Conservation (phyloP, 2,888 invertebrate species). For the Hedya salicella region DNA sequence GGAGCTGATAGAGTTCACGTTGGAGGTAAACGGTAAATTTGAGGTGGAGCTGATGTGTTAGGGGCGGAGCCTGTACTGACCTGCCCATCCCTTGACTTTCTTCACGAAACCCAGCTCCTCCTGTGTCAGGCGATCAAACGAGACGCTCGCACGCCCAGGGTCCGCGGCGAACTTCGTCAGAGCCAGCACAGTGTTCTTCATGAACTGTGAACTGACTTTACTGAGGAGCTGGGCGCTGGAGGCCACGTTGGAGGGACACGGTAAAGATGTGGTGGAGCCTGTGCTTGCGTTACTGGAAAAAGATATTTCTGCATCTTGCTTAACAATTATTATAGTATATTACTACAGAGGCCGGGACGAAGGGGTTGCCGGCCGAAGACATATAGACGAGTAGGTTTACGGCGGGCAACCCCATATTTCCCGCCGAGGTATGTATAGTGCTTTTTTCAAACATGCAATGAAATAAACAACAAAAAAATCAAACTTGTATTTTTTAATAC, state of each 20-base stretch:
- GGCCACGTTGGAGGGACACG: neutral
- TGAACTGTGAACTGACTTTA: neutral
- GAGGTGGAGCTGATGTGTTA: too few species aligned
- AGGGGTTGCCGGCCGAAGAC: too few species aligned
- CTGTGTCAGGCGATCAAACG: neutral
- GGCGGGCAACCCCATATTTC: too few species aligned
- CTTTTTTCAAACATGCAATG: too few species aligned
- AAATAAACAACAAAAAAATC: too few species aligned
- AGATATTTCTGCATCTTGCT: too few species aligned
- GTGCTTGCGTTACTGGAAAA: slow-evolving; percentile 4
- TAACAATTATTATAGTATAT: too few species aligned
- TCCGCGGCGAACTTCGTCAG: slow-evolving; percentile 11
- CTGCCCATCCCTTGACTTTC: slow-evolving; percentile 12
- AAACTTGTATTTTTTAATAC: too few species aligned
- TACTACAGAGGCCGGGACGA: too few species aligned
- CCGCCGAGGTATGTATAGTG: too few species aligned
- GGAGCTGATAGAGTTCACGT: neutral
- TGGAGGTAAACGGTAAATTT: neutral
- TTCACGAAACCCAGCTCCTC: slow-evolving; percentile 11
- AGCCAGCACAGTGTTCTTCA: neutral
- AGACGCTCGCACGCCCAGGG: neutral
- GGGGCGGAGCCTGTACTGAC: slow-evolving; percentile 17
- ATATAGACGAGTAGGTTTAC: too few species aligned
- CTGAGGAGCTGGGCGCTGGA: neutral
- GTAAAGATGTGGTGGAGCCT: neutral